These are phyloP conservation scores for western clawed frog (Xenopus tropicalis) DNA, from an alignment of 2,113 vertebrate genomes.

Conservation along the genomic window DNA sequence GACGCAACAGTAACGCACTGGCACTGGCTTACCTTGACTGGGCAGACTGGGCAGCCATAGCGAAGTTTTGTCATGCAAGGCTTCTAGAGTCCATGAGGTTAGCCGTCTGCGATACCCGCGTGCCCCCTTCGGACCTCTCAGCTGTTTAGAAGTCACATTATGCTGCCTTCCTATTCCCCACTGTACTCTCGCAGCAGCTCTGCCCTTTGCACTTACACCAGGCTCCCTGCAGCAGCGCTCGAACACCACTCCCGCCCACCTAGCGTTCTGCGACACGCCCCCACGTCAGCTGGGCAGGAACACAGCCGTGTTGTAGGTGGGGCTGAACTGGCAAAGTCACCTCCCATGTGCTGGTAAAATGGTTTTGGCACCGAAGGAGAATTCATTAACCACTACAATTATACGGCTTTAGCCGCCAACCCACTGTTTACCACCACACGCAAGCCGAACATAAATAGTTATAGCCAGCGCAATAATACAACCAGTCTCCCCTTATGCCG, in stretches of 20 bases:
- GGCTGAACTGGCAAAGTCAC: neutral
- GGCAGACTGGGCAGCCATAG: constrained; percentile 44
- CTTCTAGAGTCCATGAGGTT: constrained; percentile 29
- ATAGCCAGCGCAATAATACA: too few species aligned
- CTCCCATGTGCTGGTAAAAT: neutral
- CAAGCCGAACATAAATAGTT: too few species aligned
- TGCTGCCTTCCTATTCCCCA: neutral
- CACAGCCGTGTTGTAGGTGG: too few species aligned
- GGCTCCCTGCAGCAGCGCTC: constrained; percentile 21
- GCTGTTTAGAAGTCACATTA: constrained; percentile 21
- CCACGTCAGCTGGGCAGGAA: neutral
- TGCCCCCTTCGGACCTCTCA: neutral
- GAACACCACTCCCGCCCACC: constrained; percentile 8
- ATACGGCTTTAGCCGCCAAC: too few species aligned
- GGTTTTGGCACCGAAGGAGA: too few species aligned
- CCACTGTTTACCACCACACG: too few species aligned
- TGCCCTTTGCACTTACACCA: constrained; percentile 4
- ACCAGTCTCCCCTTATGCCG: neutral
- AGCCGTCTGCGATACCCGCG: neutral
- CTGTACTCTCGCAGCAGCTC: neutral
- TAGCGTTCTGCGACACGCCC: neutral
- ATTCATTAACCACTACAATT: too few species aligned
- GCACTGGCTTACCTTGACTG: constrained; percentile 27
- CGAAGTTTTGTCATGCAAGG: constrained; percentile 25
- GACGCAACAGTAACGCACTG: too few species aligned